Evolutionary conservation across 2,888 invertebrate species (phyloP), one percentile per base, ranked within the genome.

Genomic region (Flexamia atlantica): DNA sequence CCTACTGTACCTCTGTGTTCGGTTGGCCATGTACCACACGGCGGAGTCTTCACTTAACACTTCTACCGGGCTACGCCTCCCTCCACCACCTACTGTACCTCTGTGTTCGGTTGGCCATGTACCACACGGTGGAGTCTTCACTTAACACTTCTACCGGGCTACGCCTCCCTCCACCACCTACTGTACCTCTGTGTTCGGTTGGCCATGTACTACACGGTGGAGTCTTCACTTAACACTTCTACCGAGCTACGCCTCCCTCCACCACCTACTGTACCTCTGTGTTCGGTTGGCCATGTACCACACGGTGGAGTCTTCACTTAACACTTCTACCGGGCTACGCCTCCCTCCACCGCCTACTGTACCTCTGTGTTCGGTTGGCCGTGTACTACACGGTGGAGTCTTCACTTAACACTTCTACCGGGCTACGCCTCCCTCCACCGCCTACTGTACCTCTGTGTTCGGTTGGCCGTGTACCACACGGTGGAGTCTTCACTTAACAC

Each of bases 41-140:
- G 64, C 30, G 28, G 64, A 36, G 17, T n/a, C 64, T 20, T 72
- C 72, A 36, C 72, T 36, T 72, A 36, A 40, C 64, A 64, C 64
- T 64, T 64, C 28, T 64, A 72, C 32, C 14, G 72, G 72, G 23
- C 68, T 68, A 68, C 68, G 30, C 36, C 68, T 32, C 68, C 57
- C 57, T 1, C 57, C 57, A 57, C 57, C 57, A 36, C 57, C 17
- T 23, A 57, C 57, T 57, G 57, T 23, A 20, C 23, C 23, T 57
- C 23, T 23, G 3, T 9, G 57, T 57, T 23, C 20, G 17, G 57
- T 23, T 57, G 57, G 57, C n/a, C 57, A n/a, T 7, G 57, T 57
- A 57, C 46, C 17, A 7, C 57, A 57, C 57, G 3, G 17, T 23
- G 3, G 57, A 23, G 57, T 36, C 36, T 36, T 36, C 36, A 36